Percentiles rank a stretch among this genome's conserved stretches.
These are phyloP conservation scores for Apodemus speciosus DNA, from an alignment of 2,113 vertebrate genomes.

Conservation along the genomic window DNA sequence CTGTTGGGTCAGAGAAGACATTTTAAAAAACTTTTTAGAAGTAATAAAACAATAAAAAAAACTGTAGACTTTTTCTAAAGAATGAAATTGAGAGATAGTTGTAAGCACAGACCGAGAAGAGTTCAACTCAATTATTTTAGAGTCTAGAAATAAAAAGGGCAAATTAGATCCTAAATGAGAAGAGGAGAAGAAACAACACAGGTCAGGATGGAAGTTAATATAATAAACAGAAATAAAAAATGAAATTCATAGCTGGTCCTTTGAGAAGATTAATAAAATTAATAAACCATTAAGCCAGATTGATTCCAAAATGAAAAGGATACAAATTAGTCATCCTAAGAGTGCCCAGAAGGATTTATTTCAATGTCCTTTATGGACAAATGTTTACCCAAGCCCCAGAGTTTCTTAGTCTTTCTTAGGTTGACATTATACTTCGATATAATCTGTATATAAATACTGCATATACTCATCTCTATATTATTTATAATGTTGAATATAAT, in stretches of 20 bases:
- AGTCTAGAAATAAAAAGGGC: not conserved
- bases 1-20: not conserved
- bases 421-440: not conserved
- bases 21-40: not conserved
- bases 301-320: not conserved
- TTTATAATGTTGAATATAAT: not conserved
- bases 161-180: not conserved
- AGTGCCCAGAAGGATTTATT: not conserved
- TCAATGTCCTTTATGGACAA: not conserved
- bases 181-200: not conserved
- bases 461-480: not conserved
- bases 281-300: not conserved
- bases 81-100: not conserved
- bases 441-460: not conserved
- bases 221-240: constrained; percentile 2
- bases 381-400: not conserved
- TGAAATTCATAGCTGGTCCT: not conserved
- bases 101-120: not conserved
- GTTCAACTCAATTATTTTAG: not conserved
- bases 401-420: no score
- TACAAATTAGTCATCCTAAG: not conserved
- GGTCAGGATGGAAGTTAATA: not conserved
- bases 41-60: not conserved
- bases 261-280: not conserved
- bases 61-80: not conserved